Conservation (phyloP, 37 sponge, comb jelly and placozoan genomes). For the Crambe crambe region DNA sequence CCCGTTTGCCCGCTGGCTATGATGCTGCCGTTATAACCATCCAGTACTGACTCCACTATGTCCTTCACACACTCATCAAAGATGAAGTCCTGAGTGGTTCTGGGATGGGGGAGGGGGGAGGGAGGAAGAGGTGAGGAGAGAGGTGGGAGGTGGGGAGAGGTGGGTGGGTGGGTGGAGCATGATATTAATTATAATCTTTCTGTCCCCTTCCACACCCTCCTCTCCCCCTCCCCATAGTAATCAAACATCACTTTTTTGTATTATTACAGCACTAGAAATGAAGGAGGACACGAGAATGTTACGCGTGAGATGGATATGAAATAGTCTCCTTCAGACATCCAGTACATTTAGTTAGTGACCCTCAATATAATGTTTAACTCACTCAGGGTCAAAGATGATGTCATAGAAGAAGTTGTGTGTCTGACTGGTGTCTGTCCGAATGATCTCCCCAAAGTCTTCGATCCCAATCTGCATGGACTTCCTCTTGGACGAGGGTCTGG, state of each 20-base stretch:
- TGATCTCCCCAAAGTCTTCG: conserved; percentile 58
- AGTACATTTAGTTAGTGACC: too few relatives aligned
- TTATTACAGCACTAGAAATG: too few relatives aligned
- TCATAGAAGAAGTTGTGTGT: conserved; percentile 68
- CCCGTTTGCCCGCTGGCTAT: conserved; percentile 96
- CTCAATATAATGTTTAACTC: too few relatives aligned
- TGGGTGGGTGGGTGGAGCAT: background rate
- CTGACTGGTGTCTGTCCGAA: conserved; percentile 28
- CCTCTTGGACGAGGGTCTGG: conserved; percentile 26
- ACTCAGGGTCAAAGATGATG: conserved; percentile 42
- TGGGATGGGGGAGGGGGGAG: conserved; percentile 13
- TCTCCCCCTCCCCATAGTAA: too few relatives aligned
- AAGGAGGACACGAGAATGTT: too few relatives aligned
- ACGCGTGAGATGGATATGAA: too few relatives aligned
- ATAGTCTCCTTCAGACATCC: too few relatives aligned
- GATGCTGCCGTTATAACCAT: conserved; percentile 93
- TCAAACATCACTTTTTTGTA: too few relatives aligned
- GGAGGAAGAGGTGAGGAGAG: too few relatives aligned
- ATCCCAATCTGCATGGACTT: conserved; percentile 36
- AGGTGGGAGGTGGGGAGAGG: too few relatives aligned
- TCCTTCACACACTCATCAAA: conserved; percentile 56
- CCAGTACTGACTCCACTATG: conserved; percentile 70
- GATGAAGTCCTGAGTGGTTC: conserved; percentile 59
- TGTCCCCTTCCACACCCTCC: too few relatives aligned
- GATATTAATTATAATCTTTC: too few relatives aligned